A percentile compares a stretch with the other conserved stretches of the same genome.
phyloP scores from a whole-genome alignment of 2,113 vertebrate genomes.

The Athene cunicularia region DNA sequence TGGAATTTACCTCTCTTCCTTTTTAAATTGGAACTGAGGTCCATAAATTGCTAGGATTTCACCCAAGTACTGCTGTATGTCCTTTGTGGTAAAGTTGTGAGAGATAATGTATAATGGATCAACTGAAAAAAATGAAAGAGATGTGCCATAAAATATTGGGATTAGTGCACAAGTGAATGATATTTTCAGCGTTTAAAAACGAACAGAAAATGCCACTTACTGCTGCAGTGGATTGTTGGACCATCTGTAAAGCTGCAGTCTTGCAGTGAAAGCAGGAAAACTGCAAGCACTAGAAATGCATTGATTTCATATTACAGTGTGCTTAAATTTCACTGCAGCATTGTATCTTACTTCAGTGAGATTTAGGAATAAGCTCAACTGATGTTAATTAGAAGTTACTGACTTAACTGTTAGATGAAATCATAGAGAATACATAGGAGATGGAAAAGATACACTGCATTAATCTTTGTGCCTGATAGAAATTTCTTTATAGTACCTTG shows the following conservation, averaged over 20 bases:
- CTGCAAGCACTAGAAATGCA: not conserved
- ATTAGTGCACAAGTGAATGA: fast-evolving
- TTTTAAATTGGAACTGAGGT: not conserved
- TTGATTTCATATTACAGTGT: not conserved
- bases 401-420: not conserved
- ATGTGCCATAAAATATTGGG: not conserved
- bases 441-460: not conserved
- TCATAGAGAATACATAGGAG: not conserved
- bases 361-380: not conserved
- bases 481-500: not conserved
- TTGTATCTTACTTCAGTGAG: not conserved
- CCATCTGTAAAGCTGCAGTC: not conserved
- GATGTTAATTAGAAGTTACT: not conserved
- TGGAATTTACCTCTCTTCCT: not conserved
- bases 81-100: not conserved
- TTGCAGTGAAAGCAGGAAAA: not conserved
- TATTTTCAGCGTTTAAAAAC: not conserved
- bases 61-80: not conserved
- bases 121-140: not conserved
- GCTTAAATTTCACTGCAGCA: not conserved
- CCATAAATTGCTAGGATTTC: not conserved
- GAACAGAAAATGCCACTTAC: not conserved
- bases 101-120: not conserved
- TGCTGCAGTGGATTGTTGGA: not conserved
- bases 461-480: not conserved